Evolutionary conservation across 2,888 invertebrate genomes (phyloP).

Genomic region (Eurytoma californica): DNA sequence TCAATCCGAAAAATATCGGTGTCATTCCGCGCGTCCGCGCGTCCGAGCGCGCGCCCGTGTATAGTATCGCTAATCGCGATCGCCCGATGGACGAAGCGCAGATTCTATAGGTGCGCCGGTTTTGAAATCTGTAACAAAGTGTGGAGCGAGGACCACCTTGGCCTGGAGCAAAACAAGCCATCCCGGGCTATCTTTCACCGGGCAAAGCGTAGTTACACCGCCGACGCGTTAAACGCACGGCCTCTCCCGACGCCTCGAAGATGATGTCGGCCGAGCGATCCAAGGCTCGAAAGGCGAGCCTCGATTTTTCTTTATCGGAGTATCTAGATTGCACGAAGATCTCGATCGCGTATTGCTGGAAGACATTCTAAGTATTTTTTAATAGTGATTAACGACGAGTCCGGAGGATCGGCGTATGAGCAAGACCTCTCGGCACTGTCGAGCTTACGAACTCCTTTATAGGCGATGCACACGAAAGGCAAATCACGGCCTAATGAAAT

Average conservation of each 20-base stretch:
- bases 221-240: constrained; percentile 29
- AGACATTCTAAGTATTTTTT: constrained; percentile 18
- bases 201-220: constrained; percentile 8
- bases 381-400: constrained; percentile 38
- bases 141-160: constrained; percentile 44
- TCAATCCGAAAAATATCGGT: constrained; percentile 32
- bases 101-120: constrained; percentile 10
- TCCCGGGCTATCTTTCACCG: constrained; percentile 28
- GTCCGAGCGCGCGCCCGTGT: not conserved
- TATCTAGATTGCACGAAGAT: constrained; percentile 32
- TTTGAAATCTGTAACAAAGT: constrained; percentile 23
- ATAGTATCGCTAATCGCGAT: not conserved
- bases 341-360: not conserved
- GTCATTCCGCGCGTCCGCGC: constrained; percentile 28
- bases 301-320: constrained; percentile 10
- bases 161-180: constrained; percentile 35
- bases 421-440: not conserved
- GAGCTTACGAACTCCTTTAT: no score
- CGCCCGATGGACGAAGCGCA: not conserved
- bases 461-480: not conserved
- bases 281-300: constrained; percentile 21
- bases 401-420: not conserved
- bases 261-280: constrained; percentile 35
- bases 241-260: constrained; percentile 26
- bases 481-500: not conserved